Conservation (phyloP, 2,797 vertebrate genomes). For the Phoebastria nigripes region DNA sequence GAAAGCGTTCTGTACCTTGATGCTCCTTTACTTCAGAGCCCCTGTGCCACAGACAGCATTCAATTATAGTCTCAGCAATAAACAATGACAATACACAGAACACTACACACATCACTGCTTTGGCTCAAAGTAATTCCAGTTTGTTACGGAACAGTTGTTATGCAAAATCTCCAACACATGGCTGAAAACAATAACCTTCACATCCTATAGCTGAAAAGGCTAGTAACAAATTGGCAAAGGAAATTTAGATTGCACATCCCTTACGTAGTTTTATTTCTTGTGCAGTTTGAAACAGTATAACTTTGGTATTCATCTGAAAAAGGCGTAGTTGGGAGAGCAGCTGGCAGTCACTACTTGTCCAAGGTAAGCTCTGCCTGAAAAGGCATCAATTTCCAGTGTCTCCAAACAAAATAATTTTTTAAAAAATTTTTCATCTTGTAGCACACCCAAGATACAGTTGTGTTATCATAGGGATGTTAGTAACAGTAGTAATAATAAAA, state of each 20-base stretch:
- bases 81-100: background rate
- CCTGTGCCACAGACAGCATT: constrained; percentile 2
- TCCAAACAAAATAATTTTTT: background rate
- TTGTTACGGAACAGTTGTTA: background rate
- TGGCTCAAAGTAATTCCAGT: constrained; percentile 20
- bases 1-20: background rate
- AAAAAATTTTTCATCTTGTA: background rate
- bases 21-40: constrained; percentile 24
- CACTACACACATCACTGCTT: background rate
- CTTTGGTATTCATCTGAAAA: constrained; percentile 42
- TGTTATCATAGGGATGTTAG: background rate
- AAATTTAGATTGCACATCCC: constrained; percentile 36
- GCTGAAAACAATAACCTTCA: background rate
- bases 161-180: background rate
- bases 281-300: constrained; percentile 15
- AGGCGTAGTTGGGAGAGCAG: background rate
- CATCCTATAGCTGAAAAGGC: background rate
- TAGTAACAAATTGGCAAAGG: background rate
- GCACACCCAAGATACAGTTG: background rate
- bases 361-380: background rate
- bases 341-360: background rate
- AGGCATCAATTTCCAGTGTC: background rate
- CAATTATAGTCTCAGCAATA: background rate
- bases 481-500: background rate
- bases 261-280: background rate